Base-by-base conservation (phyloP, 2,888 invertebrate genomes). In the Octonoba sinensis region DNA sequence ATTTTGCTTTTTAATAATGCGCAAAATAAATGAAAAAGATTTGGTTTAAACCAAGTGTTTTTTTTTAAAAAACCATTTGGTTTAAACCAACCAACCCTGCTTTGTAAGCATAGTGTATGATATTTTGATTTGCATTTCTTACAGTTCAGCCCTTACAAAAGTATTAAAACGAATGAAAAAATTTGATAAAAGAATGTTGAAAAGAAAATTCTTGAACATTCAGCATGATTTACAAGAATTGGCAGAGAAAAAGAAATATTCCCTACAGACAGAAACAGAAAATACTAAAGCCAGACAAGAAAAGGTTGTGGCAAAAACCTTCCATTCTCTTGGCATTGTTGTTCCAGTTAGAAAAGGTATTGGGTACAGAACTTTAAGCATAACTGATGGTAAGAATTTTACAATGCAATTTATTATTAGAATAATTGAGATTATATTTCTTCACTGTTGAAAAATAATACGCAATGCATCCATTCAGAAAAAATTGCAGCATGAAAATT, bases 281-380 rank as follows among this genome's bases (percentile, higher is more conserved):
- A 89, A 90, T 79, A 93, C 93, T 88, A 91, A 91, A 83, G 90
- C 90, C 66, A 90, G 93, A n/a, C 90, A 91, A 49, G 90, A 90
- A 59, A 91, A 91, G 83, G 91, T 92, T 15, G 92, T 94, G 0
- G 90, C 94, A 0, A 92, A 91, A 87, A 92, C 94, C 47, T 85
- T 85, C 44, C 83, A 86, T 74, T 92, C 92, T 76, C 92, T 93
- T 59, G 96, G 96, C 18, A 92, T 97, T 86, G 93, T 94, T 44
- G 96, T 97, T 1, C 96, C 96, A 0, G 93, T 93, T 76, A 93
- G 92, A 87, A 93, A 93, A 0, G 92, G 95, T 87, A 87, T 95
- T 4, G 98, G 98, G 0, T 98, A 98, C 87, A 91, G 98, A 84
- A 88, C 88, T 74, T 87, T 92, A 90, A 91, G 92, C 54, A 93